Conservation (phyloP, 2,888 invertebrate species). For the Aphodius sticticus region DNA sequence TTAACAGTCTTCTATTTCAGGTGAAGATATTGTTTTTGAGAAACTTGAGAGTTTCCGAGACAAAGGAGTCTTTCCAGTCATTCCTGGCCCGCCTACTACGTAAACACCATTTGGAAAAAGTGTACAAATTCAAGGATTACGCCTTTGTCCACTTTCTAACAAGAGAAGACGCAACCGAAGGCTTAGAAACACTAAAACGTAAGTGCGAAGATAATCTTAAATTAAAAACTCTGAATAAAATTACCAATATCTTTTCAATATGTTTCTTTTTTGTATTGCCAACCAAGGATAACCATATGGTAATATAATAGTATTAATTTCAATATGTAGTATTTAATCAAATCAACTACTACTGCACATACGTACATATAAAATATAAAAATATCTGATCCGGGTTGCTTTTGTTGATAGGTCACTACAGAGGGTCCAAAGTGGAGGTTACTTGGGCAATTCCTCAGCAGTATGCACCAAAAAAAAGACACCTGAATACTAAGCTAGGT, state of each 20-base stretch:
- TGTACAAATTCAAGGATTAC: slow-evolving; percentile 66
- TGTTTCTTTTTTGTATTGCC: too few relatives aligned
- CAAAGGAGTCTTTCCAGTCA: slow-evolving; percentile 63
- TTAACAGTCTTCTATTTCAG: slow-evolving; percentile 59
- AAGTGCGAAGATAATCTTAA: slow-evolving; percentile 31
- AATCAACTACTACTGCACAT: too few relatives aligned
- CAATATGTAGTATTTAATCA: too few relatives aligned
- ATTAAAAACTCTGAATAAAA: too few relatives aligned
- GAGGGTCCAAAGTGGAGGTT: slow-evolving; percentile 25
- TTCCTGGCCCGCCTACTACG: slow-evolving; percentile 19
- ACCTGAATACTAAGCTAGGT: neutral
- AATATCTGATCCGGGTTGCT: neutral
- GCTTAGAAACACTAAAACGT: slow-evolving; percentile 52
- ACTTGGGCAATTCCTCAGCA: slow-evolving; percentile 31
- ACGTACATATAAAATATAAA: too few relatives aligned
- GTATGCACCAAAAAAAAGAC: slow-evolving; percentile 28
- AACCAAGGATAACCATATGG: neutral
- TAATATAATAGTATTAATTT: slow-evolving; percentile 4
- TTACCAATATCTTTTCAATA: too few relatives aligned
- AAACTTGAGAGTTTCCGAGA: slow-evolving; percentile 67
- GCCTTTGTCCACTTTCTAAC: slow-evolving; percentile 67
- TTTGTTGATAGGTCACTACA: slow-evolving; percentile 28
- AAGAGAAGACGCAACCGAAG: slow-evolving; percentile 61
- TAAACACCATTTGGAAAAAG: slow-evolving; percentile 49
- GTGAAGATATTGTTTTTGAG: slow-evolving; percentile 79